These are phyloP conservation scores for Denticeps clupeoides DNA, from an alignment of 2,797 vertebrate species.

Conservation along the genomic window DNA sequence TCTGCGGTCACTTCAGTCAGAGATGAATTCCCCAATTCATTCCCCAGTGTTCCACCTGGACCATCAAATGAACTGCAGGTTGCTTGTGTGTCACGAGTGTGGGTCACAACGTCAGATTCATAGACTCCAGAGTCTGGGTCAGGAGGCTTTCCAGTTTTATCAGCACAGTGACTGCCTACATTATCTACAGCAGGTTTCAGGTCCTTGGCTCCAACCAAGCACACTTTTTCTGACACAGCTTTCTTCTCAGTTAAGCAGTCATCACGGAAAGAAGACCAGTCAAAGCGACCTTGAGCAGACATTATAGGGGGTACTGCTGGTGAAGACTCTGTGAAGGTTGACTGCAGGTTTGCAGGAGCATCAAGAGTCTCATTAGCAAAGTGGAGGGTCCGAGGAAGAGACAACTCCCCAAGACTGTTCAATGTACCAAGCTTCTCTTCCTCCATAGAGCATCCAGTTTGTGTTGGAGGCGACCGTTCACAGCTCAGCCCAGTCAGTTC, in stretches of 20 bases:
- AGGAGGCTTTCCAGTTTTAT: not conserved
- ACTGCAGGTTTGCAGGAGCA: not conserved
- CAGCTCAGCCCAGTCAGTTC: conserved; percentile 14
- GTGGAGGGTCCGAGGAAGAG: conserved; percentile 7
- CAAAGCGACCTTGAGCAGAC: conserved; percentile 16
- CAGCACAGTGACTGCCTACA: not conserved
- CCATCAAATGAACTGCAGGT: not conserved
- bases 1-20: conserved; percentile 8
- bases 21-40: conserved; percentile 1
- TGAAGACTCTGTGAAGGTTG: conserved; percentile 4
- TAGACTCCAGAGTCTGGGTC: not conserved
- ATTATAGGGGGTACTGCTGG: not conserved
- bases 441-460: conserved; percentile 12
- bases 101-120: not conserved
- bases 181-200: not conserved
- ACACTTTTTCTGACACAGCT: not conserved
- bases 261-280: conserved; percentile 33
- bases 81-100: not conserved
- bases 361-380: not conserved
- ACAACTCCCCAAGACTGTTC: conserved; percentile 9
- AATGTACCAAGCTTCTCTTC: conserved; percentile 14
- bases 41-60: not conserved
- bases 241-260: conserved; percentile 11
- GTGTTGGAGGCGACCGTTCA: conserved; percentile 22
- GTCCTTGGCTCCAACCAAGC: not conserved